Base-by-base conservation (phyloP, 2,113 vertebrate species). In the Synodontis membranacea region DNA sequence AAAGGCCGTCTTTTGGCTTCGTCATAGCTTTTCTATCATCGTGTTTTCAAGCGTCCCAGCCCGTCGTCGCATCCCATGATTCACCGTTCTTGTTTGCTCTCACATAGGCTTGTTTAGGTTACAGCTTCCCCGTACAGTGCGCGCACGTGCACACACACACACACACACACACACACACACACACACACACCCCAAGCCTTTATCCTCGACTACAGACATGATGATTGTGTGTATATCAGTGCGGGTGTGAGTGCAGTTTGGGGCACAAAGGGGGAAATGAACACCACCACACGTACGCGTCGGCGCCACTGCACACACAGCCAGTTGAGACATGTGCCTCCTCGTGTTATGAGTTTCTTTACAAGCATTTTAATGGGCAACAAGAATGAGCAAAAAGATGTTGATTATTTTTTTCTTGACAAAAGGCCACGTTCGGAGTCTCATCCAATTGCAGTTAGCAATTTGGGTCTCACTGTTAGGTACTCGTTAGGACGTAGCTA, bases 301-400 rank as follows among this genome's bases (percentile, higher is more conserved):
- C n/a, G 52, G 34, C 72, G 79, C 39, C 19, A 68, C 34, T 28
- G 31, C 68, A 82, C 82, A 82, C 23, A 42, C 37, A 85, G 82
- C 70, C 56, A 87, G 87, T 88, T 83, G 21, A 87, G 85, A 82
- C 83, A 82, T 84, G 86, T 78, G 58, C 56, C 34, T 17, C 31
- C 52, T 44, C 42, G 12, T 70, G 44, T 66, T 75, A n/a, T 82
- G 48, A 82, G 86, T 46, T 50, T 44, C 68, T 90, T 90, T 86
- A 88, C 48, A 17, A 82, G 83, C 68, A n/a, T 80, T 86, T 88
- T 83, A 88, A 90, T 79, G 62, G 86, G 39, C 21, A 12, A 15
- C 31, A 86, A 79, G 62, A 44, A 70, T 52, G 39, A n/a, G 10
- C 54, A 44, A 75, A 44, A 42, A 84, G 37, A 25, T 12, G 14